Evolutionary conservation across 1,140 invertebrate species (phyloP).

Genomic region (Drosophila takahashii): DNA sequence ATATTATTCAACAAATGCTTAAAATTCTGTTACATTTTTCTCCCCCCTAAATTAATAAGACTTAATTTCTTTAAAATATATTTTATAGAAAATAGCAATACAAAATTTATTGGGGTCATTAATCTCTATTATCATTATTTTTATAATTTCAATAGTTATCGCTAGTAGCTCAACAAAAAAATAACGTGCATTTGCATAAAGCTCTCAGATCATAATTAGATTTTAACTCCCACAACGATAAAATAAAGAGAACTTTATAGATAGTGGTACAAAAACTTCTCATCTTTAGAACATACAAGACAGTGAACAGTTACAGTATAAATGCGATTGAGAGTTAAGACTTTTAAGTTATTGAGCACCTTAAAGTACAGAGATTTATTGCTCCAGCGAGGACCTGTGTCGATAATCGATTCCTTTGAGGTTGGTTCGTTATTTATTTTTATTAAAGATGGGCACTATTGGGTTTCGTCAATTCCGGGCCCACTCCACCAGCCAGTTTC

Average conservation of each 20-base stretch:
- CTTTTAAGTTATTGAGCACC: conserved; percentile 37
- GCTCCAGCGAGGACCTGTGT: conserved; percentile 35
- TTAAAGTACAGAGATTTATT: conserved; percentile 42
- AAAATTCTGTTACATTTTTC: neutral
- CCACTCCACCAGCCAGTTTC: conserved; percentile 91
- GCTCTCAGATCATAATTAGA: neutral
- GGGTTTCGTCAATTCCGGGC: conserved; percentile 85
- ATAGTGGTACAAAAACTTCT: conserved; percentile 33
- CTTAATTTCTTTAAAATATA: neutral
- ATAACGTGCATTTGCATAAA: neutral
- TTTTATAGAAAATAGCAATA: conserved; percentile 12
- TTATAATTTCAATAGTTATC: conserved; percentile 4
- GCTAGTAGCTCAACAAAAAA: conserved; percentile 11
- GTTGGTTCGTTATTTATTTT: conserved; percentile 13
- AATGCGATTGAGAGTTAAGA: conserved; percentile 58
- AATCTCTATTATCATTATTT: conserved; percentile 2
- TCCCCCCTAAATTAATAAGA: neutral
- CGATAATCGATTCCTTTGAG: conserved; percentile 24
- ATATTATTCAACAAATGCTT: no score
- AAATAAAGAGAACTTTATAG: conserved; percentile 24
- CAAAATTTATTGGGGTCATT: conserved; percentile 7
- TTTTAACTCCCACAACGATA: neutral
- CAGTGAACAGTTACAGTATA: conserved; percentile 50
- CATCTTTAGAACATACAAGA: conserved; percentile 46
- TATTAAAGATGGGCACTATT: conserved; percentile 74